These are phyloP conservation scores for Venustoraphidia nigricollis DNA, from an alignment of 2,888 invertebrate species.

Conservation along the genomic window DNA sequence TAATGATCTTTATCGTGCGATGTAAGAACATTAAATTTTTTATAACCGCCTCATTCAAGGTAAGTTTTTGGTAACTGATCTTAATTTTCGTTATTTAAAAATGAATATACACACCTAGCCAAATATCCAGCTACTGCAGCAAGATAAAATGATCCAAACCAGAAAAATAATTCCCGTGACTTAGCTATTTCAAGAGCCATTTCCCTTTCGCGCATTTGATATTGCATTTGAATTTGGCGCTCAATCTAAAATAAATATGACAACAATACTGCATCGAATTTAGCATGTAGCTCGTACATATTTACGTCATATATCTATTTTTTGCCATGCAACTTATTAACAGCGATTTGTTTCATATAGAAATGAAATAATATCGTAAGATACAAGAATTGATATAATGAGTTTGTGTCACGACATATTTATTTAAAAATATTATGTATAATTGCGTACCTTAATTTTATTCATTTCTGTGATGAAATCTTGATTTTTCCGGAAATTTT, in stretches of 20 bases:
- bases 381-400: neutral
- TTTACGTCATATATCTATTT: too few species aligned
- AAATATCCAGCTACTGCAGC: neutral
- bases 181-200: constrained; percentile 55
- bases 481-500: constrained; percentile 51
- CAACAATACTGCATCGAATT: constrained; percentile 4
- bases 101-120: neutral
- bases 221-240: constrained; percentile 65
- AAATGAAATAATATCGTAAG: neutral
- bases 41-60: too few species aligned
- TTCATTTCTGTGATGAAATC: constrained; percentile 51
- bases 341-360: neutral
- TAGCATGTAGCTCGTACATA: neutral
- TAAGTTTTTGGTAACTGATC: too few species aligned
- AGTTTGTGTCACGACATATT: neutral
- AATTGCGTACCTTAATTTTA: constrained; percentile 39
- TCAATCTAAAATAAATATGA: constrained; percentile 41
- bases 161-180: constrained; percentile 55
- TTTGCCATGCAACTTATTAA: too few species aligned
- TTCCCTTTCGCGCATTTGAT: constrained; percentile 60
- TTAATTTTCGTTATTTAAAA: neutral
- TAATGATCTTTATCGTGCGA: too few species aligned
- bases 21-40: too few species aligned
- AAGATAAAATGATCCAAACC: constrained; percentile 52
- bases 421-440: neutral